These are phyloP conservation scores for Mycalesis mineus DNA, from an alignment of 2,888 invertebrate genomes.

Conservation along the genomic window DNA sequence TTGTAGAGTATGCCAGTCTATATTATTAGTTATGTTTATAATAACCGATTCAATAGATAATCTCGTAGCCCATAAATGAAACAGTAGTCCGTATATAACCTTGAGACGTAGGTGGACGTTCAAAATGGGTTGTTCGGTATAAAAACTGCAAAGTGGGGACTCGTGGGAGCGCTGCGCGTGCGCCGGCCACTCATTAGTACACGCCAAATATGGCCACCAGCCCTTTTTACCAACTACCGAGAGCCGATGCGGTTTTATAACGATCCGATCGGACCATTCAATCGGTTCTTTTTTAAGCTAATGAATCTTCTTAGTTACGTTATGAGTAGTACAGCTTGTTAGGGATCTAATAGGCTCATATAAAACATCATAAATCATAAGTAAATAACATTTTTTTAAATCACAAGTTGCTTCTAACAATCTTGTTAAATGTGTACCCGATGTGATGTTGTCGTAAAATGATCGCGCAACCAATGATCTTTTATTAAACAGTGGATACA, in stretches of 20 bases:
- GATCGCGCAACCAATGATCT: too few species aligned
- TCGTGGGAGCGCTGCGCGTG: conserved; percentile 52
- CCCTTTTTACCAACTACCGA: conserved; percentile 40
- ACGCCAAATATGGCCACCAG: conserved; percentile 51
- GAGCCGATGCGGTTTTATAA: conserved; percentile 33
- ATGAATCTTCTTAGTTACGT: conserved; percentile 13
- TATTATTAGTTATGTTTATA: too few species aligned
- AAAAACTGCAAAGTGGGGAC: conserved; percentile 26
- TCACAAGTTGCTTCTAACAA: too few species aligned
- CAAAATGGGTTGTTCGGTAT: conserved; percentile 24
- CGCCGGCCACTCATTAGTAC: conserved; percentile 55
- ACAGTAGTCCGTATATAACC: conserved; percentile 20
- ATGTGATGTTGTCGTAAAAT: too few species aligned
- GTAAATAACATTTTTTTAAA: background rate
- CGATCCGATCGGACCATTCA: conserved; percentile 37
- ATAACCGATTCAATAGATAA: too few species aligned
- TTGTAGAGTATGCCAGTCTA: too few species aligned
- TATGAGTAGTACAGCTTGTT: background rate
- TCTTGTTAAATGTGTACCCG: too few species aligned
- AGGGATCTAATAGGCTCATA: background rate
- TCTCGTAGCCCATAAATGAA: background rate
- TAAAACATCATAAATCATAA: background rate
- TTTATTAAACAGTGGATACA: too few species aligned
- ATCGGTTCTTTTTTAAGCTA: conserved; percentile 29
- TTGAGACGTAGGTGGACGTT: conserved; percentile 21